phyloP scores from a whole-genome alignment of 2,797 vertebrate genomes.

The Syngnathus acus region DNA sequence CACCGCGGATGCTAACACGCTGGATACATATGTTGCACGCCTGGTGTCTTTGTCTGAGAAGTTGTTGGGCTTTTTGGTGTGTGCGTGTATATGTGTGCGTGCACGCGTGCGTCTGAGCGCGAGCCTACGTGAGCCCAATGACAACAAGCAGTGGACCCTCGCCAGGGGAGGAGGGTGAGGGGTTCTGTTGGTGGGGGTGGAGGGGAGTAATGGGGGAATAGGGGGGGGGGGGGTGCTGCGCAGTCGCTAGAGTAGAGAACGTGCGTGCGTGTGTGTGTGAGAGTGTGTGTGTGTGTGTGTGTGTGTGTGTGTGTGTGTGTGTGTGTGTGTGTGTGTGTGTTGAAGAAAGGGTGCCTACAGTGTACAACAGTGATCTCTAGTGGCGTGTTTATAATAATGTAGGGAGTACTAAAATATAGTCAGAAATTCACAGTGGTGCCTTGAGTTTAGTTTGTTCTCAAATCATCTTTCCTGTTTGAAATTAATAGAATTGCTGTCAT shows the following conservation, averaged over 20 bases:
- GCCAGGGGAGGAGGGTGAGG: slow-evolving; percentile 27
- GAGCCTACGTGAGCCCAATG: slow-evolving; percentile 74
- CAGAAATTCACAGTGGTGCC: neutral
- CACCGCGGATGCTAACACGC: slow-evolving; percentile 57
- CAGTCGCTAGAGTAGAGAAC: slow-evolving; percentile 25
- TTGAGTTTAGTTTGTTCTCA: neutral
- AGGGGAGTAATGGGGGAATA: neutral
- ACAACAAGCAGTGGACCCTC: slow-evolving; percentile 67
- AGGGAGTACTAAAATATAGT: too few species aligned
- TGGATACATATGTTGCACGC: slow-evolving; percentile 71
- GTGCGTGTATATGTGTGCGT: neutral
- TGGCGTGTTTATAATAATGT: slow-evolving; percentile 22
- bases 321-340: neutral
- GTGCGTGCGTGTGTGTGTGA: slow-evolving; percentile 13
- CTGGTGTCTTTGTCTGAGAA: slow-evolving; percentile 76
- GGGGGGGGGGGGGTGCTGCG: slow-evolving; percentile 13
- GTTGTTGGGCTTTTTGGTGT: slow-evolving; percentile 53
- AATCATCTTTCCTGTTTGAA: neutral
- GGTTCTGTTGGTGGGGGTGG: slow-evolving; percentile 11
- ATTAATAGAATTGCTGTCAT: too few species aligned
- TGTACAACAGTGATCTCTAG: slow-evolving; percentile 70
- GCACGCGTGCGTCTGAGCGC: slow-evolving; percentile 59
- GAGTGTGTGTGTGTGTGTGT: slow-evolving; percentile 19
- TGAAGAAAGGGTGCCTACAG: slow-evolving; percentile 8
- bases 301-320: slow-evolving; percentile 22